A percentile compares a stretch with the other conserved stretches of the same genome.
These are phyloP conservation scores for Metellina segmentata DNA, from an alignment of 2,888 invertebrate genomes.

Conservation along the genomic window DNA sequence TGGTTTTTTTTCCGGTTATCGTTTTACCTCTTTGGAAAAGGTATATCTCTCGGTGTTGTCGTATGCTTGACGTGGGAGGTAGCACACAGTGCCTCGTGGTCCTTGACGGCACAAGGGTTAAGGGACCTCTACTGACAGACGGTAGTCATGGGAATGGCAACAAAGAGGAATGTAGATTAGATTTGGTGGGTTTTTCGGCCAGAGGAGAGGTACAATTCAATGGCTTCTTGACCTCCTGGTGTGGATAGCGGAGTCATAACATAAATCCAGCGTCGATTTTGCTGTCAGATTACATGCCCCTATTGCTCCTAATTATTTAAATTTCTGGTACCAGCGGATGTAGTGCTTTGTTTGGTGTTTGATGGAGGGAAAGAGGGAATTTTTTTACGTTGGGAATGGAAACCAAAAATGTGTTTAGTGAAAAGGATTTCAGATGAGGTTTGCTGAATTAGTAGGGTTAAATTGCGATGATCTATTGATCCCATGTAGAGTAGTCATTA, in stretches of 20 bases:
- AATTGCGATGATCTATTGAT: too few species aligned
- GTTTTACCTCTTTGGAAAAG: slow-evolving; percentile 16
- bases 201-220: not conserved
- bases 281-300: too few species aligned
- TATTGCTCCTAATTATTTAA: too few species aligned
- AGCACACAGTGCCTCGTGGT: not conserved
- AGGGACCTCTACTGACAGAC: not conserved
- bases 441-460: too few species aligned
- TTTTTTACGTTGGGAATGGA: too few species aligned
- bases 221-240: not conserved
- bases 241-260: not conserved
- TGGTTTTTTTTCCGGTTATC: slow-evolving; percentile 1
- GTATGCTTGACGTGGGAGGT: slow-evolving; percentile 59
- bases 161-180: not conserved
- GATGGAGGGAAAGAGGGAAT: too few species aligned
- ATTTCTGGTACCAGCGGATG: too few species aligned
- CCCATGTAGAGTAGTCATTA: too few species aligned
- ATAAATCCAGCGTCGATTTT: too few species aligned
- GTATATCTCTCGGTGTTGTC: slow-evolving; percentile 22
- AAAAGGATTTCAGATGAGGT: too few species aligned
- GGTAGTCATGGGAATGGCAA: not conserved
- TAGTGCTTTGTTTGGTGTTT: too few species aligned
- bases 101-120: slow-evolving; percentile 17
- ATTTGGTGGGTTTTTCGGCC: not conserved
- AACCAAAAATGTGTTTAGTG: too few species aligned